Percentiles rank a stretch among this genome's conserved stretches.
Evolutionary conservation across 2,888 invertebrate species (phyloP).

Genomic region (Ischnura elegans): DNA sequence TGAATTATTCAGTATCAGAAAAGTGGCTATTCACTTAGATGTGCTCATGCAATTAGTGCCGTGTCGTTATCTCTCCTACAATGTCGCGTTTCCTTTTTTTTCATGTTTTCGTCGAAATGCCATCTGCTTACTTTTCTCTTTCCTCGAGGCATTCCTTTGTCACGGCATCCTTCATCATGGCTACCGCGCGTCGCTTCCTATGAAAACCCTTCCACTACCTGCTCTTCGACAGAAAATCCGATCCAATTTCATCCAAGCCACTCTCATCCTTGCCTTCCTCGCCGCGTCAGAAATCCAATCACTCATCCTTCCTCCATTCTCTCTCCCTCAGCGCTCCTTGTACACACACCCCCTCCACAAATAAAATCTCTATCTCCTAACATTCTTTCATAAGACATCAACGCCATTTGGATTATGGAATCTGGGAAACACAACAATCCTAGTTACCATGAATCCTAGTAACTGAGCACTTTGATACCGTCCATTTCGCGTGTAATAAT

Average conservation of each 20-base stretch:
- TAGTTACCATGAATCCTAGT: not conserved
- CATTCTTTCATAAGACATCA: not conserved
- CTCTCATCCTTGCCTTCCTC: not conserved
- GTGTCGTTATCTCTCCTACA: not conserved
- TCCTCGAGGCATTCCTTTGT: not conserved
- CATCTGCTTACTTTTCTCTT: not conserved
- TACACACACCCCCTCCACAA: not conserved
- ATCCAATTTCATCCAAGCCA: conserved; percentile 20
- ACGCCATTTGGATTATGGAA: not conserved
- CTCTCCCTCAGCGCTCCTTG: not conserved
- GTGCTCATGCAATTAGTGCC: too few species aligned
- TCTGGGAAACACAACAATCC: not conserved
- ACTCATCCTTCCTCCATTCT: not conserved
- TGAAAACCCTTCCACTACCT: conserved; percentile 19
- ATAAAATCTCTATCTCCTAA: not conserved
- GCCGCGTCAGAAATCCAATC: conserved; percentile 40
- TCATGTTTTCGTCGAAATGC: not conserved
- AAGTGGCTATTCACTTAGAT: too few species aligned
- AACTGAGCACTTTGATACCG: not conserved
- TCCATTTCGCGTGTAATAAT: not conserved
- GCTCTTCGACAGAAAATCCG: not conserved
- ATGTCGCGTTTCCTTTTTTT: not conserved
- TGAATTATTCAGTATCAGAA: too few species aligned
- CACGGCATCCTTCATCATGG: conserved; percentile 14
- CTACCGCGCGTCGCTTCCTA: not conserved